Evolutionary conservation across 1,140 invertebrate species (phyloP).

Genomic region (Brachionus angularis): DNA sequence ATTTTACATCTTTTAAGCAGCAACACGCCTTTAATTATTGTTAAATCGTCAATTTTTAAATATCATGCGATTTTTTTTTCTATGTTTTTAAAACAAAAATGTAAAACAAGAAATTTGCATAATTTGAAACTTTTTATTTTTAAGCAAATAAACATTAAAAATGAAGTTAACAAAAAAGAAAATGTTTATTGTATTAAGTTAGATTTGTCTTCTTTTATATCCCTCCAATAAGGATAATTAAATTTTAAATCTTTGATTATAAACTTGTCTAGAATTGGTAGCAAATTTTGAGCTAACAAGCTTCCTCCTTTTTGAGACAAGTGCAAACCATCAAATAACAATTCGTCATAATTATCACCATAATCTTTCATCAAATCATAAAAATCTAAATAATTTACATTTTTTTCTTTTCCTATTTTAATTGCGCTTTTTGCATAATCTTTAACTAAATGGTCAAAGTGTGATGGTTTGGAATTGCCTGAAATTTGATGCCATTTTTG

Average conservation of each 20-base stretch:
- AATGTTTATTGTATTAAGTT: neutral
- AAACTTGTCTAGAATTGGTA: neutral
- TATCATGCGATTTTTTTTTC: no score
- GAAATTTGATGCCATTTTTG: neutral
- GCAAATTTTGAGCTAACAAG: neutral
- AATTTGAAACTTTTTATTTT: no score
- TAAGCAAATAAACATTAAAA: no score
- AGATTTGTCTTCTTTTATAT: neutral
- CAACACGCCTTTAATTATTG: no score
- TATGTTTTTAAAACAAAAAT: no score
- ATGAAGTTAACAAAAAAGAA: neutral
- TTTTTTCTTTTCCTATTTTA: constrained; percentile 7
- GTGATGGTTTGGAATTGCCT: neutral
- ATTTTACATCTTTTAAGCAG: no score
- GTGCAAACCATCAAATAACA: constrained; percentile 35
- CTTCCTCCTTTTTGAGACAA: constrained; percentile 15
- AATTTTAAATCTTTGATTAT: constrained; percentile 13
- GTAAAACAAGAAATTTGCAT: no score
- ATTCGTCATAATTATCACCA: neutral
- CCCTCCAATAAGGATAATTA: constrained; percentile 29
- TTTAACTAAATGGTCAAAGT: constrained; percentile 12
- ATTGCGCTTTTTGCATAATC: neutral
- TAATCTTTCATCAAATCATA: constrained; percentile 17
- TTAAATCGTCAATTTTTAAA: no score
- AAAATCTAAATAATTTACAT: neutral